Evolutionary conservation across 1,140 invertebrate species (phyloP), one percentile per base, ranked within the genome.

Genomic region (Acromyrmex heyeri): DNA sequence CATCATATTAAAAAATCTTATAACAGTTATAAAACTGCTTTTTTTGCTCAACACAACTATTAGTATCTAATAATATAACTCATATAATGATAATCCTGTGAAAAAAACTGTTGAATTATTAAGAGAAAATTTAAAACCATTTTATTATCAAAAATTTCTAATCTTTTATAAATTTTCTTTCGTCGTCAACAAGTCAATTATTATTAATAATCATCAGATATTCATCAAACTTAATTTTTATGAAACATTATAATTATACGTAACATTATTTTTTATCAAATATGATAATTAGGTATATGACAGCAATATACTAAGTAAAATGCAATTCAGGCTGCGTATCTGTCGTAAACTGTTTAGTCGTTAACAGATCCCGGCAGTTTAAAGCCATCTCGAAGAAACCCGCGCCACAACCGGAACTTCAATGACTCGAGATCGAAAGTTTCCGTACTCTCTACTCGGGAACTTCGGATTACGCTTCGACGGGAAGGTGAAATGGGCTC

Each of bases 381-480:
- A 72, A 90, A 90, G 88, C 61, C 70, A 75, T 73, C 50, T 38
- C 62, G 67, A 85, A 83, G 82, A 83, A 77, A 82, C 83, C 76
- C 86, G 62, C 86, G 69, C 61, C 88, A 57, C 59, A 79, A 72
- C 57, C 89, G 77, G 88, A 86, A 90, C 86, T 90, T 85, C 6
- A 87, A 89, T 87, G 87, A 83, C 87, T 27, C 64, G 81, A 55
- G 81, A 90, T 87, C 89, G 87, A 82, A 87, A 90, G 88, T 87
- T 85, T 70, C 24, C 81, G 24, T 38, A 50, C 44, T 59, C 59
- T 57, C 12, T 44, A 44, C 38, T 73, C 53, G 81, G 57, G 55
- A 90, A 90, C 88, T 90, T 90, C 24, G 86, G 86, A 90, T 90
- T 90, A 90, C 86, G 64, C 67, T 86, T 87, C 81, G 57, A 44